Conservation (phyloP, 2,113 vertebrate species). For the Phoxinus phoxinus region DNA sequence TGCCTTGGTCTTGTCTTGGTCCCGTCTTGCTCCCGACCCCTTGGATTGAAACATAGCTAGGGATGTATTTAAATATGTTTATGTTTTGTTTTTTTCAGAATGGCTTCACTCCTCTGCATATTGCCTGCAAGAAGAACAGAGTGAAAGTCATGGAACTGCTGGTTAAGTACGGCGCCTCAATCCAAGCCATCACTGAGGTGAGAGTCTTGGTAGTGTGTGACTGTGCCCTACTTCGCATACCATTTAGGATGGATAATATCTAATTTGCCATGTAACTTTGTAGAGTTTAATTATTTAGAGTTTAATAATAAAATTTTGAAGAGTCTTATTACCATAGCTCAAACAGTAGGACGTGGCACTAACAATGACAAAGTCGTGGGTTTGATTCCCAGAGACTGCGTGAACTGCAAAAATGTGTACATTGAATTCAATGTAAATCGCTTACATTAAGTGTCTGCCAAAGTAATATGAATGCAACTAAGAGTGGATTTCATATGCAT, state of each 20-base stretch:
- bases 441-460: no score
- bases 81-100: conserved; percentile 74
- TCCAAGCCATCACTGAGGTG: conserved; percentile 99
- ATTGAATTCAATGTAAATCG: no score
- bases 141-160: conserved; percentile 99
- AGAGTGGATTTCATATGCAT: no score
- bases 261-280: not conserved
- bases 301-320: not conserved
- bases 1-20: no score
- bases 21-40: no score
- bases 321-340: not conserved
- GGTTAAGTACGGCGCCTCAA: conserved; percentile 98
- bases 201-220: conserved; percentile 52
- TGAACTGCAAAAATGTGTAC: no score
- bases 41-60: no score
- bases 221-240: not conserved
- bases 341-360: not conserved
- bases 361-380: no score
- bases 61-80: no score
- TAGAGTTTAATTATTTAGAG: not conserved
- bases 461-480: no score
- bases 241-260: not conserved
- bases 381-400: no score
- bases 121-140: conserved; percentile 99
- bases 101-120: conserved; percentile 98